Evolutionary conservation across 2,113 vertebrate species (phyloP).

Genomic region (Saguinus midas): DNA sequence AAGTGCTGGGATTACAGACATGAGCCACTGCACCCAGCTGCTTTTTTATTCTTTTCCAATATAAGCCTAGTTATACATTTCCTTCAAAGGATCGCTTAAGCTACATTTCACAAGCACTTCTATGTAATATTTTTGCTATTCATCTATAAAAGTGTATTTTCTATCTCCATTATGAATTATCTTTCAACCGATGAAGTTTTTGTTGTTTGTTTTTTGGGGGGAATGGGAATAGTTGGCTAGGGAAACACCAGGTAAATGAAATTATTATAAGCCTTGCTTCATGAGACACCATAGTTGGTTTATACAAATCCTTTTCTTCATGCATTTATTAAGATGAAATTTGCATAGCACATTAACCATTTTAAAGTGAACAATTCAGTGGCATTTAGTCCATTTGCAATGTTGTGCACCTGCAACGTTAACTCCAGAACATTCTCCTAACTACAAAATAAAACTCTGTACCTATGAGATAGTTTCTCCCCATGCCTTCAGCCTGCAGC

Average conservation of each 20-base stretch:
- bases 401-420: not conserved
- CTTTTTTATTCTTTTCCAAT: not conserved
- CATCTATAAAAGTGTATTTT: not conserved
- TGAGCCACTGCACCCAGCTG: rapidly evolving
- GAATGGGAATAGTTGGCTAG: not conserved
- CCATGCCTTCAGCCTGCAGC: rapidly evolving
- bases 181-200: not conserved
- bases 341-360: not conserved
- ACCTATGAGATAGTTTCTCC: not conserved
- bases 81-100: not conserved
- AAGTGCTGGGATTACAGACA: too few species aligned
- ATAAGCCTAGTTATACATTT: not conserved
- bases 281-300: not conserved
- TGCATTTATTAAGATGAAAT: not conserved
- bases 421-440: not conserved
- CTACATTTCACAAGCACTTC: not conserved
- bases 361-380: not conserved
- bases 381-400: not conserved
- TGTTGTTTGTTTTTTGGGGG: not conserved
- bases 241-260: not conserved
- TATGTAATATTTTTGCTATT: not conserved
- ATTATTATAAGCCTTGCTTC: not conserved
- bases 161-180: not conserved
- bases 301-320: not conserved
- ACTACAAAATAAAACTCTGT: not conserved